Evolutionary conservation across 2,888 invertebrate genomes (phyloP), one percentile per base, ranked within the genome.

Genomic region (Polymixis lichenea): DNA sequence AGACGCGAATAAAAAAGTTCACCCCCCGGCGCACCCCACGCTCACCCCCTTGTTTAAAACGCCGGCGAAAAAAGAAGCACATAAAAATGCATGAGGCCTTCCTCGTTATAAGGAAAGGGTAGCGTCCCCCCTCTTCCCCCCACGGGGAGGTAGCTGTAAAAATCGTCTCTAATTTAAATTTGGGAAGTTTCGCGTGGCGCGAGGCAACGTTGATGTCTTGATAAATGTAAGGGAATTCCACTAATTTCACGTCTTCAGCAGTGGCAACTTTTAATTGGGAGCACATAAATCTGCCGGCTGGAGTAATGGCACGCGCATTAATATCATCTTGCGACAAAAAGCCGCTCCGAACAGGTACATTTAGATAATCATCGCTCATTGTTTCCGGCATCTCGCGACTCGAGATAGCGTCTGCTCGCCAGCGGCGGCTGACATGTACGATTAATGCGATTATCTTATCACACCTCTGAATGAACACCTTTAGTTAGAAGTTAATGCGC

Each of bases 1-100:
- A 96, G 97, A 97, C 96, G 96, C 95, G 96, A 95, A 96, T 96
- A 96, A 96, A 97, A 96, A 96, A 96, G 95, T 95, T 95, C 95
- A 94, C 96, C 95, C 95, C 91, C 94, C 94, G 89, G 90, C 90
- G 92, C 93, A 93, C 96, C 96, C 94, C 93, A 92, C 91, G 92
- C 95, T 95, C 96, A 95, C 96, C 96, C 96, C 96, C 96, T 96
- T 96, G 96, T 96, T 97, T 97, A 96, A 97, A 97, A 96, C 95
- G 96, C 96, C 95, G 95, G 92, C 96, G 96, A 97, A 97, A 97
- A 97, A 97, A 96, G 97, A 96, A 96, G 97, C 96, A 97, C 97
- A 97, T 97, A 97, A 97, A 97, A 97, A 97, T 97, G 97, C 97
- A 97, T 97, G 97, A 97, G 97, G 96, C 96, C 96, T 96, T 96